These are phyloP conservation scores for Lordiphosa mommai DNA, from an alignment of 1,140 invertebrate species.

Conservation along the genomic window DNA sequence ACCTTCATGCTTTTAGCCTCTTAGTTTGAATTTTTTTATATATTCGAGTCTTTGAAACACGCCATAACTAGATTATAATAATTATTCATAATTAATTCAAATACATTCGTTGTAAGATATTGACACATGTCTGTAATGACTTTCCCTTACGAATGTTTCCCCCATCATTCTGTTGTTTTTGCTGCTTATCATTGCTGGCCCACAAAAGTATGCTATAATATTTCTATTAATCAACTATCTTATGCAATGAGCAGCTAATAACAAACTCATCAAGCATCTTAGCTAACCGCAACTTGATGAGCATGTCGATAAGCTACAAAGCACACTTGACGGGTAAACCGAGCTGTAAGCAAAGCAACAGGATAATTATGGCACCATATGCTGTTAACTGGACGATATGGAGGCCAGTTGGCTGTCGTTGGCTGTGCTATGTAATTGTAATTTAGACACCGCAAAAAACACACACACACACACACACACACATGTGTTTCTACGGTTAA, in stretches of 20 bases:
- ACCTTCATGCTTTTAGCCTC: no score
- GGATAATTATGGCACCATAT: conserved; percentile 72
- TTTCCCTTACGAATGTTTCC: background rate
- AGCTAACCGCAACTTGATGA: conserved; percentile 32
- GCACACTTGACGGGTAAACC: conserved; percentile 33
- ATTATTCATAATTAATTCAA: no score
- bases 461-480: conserved; percentile 1
- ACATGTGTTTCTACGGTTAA: conserved; percentile 62
- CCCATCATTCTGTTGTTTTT: no score
- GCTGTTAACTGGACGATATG: conserved; percentile 23
- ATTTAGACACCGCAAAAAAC: conserved; percentile 56
- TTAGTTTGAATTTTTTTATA: no score
- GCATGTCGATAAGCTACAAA: conserved; percentile 47
- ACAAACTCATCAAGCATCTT: conserved; percentile 14
- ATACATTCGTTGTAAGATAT: background rate
- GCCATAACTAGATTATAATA: no score
- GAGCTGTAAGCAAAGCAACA: conserved; percentile 51
- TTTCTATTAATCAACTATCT: conserved; percentile 42
- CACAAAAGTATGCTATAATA: conserved; percentile 18
- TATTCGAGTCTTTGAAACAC: no score
- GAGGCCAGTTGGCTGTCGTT: conserved; percentile 32
- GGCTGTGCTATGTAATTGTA: conserved; percentile 55
- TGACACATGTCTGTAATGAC: background rate
- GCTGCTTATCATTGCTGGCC: background rate
- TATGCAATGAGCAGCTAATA: no score